phyloP scores from a whole-genome alignment of 2,888 invertebrate species.

The Beris chalybata region DNA sequence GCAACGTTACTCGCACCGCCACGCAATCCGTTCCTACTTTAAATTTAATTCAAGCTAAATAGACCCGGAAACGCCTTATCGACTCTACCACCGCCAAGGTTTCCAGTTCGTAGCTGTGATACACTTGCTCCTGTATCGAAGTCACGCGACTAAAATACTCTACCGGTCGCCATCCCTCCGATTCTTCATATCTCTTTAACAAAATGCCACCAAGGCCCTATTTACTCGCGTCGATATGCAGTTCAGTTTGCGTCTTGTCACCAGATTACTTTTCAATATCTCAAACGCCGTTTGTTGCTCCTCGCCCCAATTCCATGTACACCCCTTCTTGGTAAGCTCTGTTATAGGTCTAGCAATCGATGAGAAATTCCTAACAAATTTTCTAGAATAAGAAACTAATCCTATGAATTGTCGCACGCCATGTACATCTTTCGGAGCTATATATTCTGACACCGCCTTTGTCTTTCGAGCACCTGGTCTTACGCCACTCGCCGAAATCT shows the following conservation, averaged over 20 bases:
- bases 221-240: slow-evolving; percentile 3
- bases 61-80: too few relatives aligned
- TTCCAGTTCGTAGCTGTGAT: slow-evolving; percentile 8
- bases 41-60: slow-evolving; percentile 7
- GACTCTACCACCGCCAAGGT: background rate
- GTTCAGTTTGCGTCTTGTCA: too few relatives aligned
- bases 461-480: slow-evolving; percentile 1
- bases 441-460: background rate
- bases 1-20: background rate
- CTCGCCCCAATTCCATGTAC: background rate
- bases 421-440: slow-evolving; percentile 5
- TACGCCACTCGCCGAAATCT: slow-evolving; percentile 2
- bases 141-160: slow-evolving; percentile 1
- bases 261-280: background rate
- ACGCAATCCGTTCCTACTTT: slow-evolving; percentile 24
- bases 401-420: slow-evolving; percentile 11
- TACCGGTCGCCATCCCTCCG: background rate
- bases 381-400: slow-evolving; percentile 4
- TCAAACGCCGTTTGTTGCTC: slow-evolving; percentile 7
- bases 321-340: background rate
- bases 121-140: background rate
- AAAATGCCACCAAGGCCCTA: slow-evolving; percentile 1
- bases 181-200: background rate
- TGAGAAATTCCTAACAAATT: slow-evolving; percentile 4
- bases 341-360: slow-evolving; percentile 9